Evolutionary conservation across 2,113 vertebrate genomes (phyloP).

Genomic region (Myotis davidii): DNA sequence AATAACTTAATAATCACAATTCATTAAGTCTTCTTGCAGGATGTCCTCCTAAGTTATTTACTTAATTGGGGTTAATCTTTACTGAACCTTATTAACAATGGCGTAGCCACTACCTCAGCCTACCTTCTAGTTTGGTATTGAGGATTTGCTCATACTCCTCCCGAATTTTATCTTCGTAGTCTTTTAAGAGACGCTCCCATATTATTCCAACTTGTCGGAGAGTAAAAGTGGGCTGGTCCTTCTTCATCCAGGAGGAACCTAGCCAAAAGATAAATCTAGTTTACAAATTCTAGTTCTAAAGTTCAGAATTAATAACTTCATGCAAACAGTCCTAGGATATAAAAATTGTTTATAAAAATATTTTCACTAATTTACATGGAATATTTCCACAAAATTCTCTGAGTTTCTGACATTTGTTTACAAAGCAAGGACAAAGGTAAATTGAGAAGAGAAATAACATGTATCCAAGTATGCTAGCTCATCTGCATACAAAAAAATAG

Average conservation of each 20-base stretch:
- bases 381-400: conserved; percentile 1
- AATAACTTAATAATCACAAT: conserved; percentile 34
- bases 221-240: conserved; percentile 94
- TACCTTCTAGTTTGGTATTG: conserved; percentile 95
- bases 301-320: neutral
- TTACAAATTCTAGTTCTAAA: conserved; percentile 28
- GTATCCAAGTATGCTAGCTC: neutral
- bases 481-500: neutral
- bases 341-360: conserved; percentile 4
- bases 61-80: neutral
- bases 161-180: conserved; percentile 94
- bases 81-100: neutral
- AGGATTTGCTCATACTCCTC: conserved; percentile 96
- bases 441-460: neutral
- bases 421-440: conserved; percentile 44
- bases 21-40: neutral
- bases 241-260: conserved; percentile 90
- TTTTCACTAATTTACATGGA: neutral
- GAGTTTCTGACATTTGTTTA: neutral
- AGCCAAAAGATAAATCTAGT: conserved; percentile 49
- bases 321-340: neutral
- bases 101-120: neutral
- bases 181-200: conserved; percentile 94
- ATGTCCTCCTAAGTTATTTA: conserved; percentile 24
- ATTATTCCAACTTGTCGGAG: conserved; percentile 94